phyloP scores from a whole-genome alignment of 2,888 invertebrate genomes.

The Oligia latruncula region DNA sequence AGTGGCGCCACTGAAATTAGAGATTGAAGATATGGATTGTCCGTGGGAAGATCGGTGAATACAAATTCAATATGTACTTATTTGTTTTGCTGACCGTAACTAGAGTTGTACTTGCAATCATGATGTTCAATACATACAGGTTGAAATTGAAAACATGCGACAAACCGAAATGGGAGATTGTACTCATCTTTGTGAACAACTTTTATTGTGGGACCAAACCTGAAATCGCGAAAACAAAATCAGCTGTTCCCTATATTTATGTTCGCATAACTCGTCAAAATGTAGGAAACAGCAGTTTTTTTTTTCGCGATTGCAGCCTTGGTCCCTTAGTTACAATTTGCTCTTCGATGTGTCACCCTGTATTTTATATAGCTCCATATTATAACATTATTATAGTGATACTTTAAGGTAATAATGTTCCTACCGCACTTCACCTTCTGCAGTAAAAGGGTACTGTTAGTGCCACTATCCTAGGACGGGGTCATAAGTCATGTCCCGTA shows the following conservation, averaged over 20 bases:
- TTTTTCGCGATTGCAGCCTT: too few species aligned
- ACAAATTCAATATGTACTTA: not conserved
- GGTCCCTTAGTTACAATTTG: not conserved
- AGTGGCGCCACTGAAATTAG: too few species aligned
- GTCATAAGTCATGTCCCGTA: conserved; percentile 28
- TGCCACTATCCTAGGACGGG: conserved; percentile 24
- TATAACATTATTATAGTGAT: conserved; percentile 3
- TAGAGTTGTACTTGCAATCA: too few species aligned
- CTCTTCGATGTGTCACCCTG: not conserved
- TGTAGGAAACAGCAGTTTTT: too few species aligned
- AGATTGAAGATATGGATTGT: not conserved
- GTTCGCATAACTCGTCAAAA: too few species aligned
- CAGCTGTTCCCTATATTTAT: too few species aligned
- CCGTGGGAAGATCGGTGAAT: not conserved
- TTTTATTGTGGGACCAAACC: too few species aligned
- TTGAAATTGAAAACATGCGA: too few species aligned
- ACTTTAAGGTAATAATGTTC: not conserved
- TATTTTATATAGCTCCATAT: not conserved
- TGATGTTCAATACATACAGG: not conserved
- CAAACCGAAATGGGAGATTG: too few species aligned
- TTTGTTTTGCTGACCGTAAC: too few species aligned
- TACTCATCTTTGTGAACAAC: too few species aligned
- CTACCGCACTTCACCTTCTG: conserved; percentile 27
- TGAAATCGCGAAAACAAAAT: too few species aligned
- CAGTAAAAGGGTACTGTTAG: conserved; percentile 24